Percentiles rank a stretch among this genome's conserved stretches.
phyloP scores from a whole-genome alignment of 2,113 vertebrate genomes.

The Eclectus roratus region DNA sequence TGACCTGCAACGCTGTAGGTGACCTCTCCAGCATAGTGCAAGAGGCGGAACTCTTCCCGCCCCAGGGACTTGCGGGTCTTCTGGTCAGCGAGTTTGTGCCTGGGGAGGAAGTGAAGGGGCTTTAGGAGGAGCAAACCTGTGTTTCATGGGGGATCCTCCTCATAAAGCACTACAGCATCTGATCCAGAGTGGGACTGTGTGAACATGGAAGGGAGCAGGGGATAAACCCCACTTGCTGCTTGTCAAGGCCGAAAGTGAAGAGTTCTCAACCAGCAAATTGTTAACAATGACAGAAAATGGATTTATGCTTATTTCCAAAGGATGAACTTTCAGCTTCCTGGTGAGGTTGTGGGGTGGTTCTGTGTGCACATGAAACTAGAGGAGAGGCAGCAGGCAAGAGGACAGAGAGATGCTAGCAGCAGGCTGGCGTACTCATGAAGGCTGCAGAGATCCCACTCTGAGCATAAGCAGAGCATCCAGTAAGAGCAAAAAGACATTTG shows the following conservation, averaged over 20 bases:
- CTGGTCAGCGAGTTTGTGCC: conserved; percentile 96
- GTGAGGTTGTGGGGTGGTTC: neutral
- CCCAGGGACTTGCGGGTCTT: conserved; percentile 91
- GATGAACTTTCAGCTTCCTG: neutral
- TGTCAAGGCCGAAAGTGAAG: neutral
- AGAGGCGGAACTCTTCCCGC: conserved; percentile 91
- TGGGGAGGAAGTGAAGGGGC: conserved; percentile 32
- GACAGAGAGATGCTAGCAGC: neutral
- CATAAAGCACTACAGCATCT: neutral
- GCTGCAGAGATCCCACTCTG: neutral
- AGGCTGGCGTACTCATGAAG: neutral
- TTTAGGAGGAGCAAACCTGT: neutral
- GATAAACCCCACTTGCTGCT: neutral
- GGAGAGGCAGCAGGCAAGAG: neutral
- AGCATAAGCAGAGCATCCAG: neutral
- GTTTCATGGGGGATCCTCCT: neutral
- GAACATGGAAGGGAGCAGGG: neutral
- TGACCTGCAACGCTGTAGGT: conserved; percentile 93
- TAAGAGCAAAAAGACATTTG: neutral
- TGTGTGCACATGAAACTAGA: neutral
- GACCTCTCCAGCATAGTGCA: conserved; percentile 95
- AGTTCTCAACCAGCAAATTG: neutral
- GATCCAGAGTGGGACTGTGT: neutral
- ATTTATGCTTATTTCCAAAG: neutral
- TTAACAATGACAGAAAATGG: neutral